A percentile compares a stretch with the other conserved stretches of the same genome.
These are phyloP conservation scores for Drosophila subsilvestris DNA, from an alignment of 2,888 invertebrate genomes.

Conservation along the genomic window DNA sequence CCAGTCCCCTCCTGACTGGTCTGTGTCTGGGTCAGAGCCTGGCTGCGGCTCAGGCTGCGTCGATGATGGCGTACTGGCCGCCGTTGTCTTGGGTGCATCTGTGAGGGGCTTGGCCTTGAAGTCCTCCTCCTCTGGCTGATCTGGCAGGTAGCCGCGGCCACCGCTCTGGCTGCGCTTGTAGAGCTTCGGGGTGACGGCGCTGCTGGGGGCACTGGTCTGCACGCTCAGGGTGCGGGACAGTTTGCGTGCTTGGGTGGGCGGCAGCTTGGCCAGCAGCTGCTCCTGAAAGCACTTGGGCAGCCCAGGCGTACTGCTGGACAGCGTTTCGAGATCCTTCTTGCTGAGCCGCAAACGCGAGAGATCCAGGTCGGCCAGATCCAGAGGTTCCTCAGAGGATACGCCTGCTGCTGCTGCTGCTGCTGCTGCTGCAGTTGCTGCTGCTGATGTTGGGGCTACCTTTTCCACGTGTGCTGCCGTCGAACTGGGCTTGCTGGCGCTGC, in stretches of 20 bases:
- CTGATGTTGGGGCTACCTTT: constrained; percentile 17
- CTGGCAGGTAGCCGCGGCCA: constrained; percentile 79
- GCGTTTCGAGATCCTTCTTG: constrained; percentile 88
- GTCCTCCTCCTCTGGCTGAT: constrained; percentile 48
- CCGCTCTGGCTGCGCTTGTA: constrained; percentile 84
- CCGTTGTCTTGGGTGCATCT: constrained; percentile 64
- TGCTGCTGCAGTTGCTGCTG: neutral
- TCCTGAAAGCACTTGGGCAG: constrained; percentile 89
- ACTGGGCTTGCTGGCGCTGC: constrained; percentile 35
- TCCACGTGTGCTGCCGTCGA: constrained; percentile 39
- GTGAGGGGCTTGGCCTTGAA: constrained; percentile 32
- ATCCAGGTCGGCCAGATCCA: constrained; percentile 88
- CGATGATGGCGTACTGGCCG: constrained; percentile 62
- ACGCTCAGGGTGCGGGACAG: constrained; percentile 87
- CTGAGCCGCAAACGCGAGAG: constrained; percentile 88
- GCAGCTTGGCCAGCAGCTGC: constrained; percentile 88
- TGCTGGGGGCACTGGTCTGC: constrained; percentile 71
- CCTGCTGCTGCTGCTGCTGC: neutral
- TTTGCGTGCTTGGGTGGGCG: constrained; percentile 88
- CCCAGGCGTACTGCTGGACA: constrained; percentile 89
- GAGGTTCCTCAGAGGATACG: constrained; percentile 79
- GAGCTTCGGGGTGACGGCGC: constrained; percentile 56
- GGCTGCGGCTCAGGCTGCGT: constrained; percentile 68
- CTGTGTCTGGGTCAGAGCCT: constrained; percentile 40
- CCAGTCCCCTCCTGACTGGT: constrained; percentile 12